Evolutionary conservation across 2,797 vertebrate species (phyloP), one percentile per base, ranked within the genome.

Genomic region (Botia almorhae): DNA sequence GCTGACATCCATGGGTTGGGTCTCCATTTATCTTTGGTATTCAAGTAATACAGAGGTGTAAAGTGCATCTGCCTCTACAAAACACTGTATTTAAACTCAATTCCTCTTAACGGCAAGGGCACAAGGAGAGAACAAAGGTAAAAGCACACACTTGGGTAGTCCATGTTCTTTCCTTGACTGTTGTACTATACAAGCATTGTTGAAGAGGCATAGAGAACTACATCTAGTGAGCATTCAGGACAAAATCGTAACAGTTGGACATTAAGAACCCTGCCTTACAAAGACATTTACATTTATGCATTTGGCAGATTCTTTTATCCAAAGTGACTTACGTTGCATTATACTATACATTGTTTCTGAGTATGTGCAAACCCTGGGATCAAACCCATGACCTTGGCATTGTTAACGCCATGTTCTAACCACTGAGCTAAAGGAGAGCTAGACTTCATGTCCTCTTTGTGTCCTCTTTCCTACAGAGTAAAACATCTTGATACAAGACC

Each of bases 171-270:
- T 43, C 39, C 58, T 0, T 74, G 39, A 74, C 56, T 61, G 21
- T 19, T 43, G 39, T 43, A 43, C 39, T 43, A 7, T 43, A 43
- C 39, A 43, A 43, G 1, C 33, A 33, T 46, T 29, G 19, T 19
- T 73, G 23, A 55, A 73, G 55, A 60, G 55, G n/a, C 14, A 43
- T 73, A 61, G 13, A 26, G 23, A 73, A 61, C 8, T 48, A 39
- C 39, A 13, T 21, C 48, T 48, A n/a, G 8, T 73, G 19, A 73
- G 16, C 1, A 1, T 60, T 46, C 55, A 60, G 36, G 36, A 58
- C 36, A 74, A 46, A 46, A 46, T 48, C 43, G 4, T 36, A 29
- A 43, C 43, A 17, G 46, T 29, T 16, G 13, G 16, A 17, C 50
- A 53, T 17, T 74, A 8, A 60, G 14, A 73, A 29, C 21, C 23